Conservation (phyloP, 2,888 invertebrate genomes). For the Dugesia japonica region DNA sequence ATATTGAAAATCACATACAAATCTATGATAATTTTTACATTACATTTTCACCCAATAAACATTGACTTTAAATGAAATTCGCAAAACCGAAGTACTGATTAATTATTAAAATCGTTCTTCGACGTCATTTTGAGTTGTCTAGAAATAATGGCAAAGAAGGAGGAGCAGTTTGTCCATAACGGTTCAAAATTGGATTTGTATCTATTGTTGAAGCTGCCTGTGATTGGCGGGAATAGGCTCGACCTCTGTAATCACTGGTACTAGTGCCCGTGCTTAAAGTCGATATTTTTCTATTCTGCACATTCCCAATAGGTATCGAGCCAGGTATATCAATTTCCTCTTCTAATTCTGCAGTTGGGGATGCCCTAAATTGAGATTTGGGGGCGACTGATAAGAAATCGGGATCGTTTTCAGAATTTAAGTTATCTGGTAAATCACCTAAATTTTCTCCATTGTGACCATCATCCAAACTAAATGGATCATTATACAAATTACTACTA, state of each 20-base stretch:
- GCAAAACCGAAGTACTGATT: too few relatives aligned
- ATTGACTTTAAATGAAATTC: too few relatives aligned
- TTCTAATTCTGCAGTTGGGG: background rate
- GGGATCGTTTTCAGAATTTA: background rate
- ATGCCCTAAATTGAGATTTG: background rate
- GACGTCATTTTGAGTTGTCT: background rate
- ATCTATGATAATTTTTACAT: too few relatives aligned
- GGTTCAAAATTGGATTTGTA: background rate
- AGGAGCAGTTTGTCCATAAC: background rate
- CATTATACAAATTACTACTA: background rate
- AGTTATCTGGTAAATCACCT: background rate
- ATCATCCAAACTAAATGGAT: background rate
- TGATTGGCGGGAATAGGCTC: constrained; percentile 5
- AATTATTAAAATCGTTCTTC: too few relatives aligned
- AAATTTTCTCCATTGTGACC: background rate
- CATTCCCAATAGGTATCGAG: background rate
- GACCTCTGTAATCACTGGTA: background rate
- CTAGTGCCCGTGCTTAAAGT: background rate
- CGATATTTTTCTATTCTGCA: too few relatives aligned
- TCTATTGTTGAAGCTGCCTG: background rate
- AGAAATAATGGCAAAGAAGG: background rate
- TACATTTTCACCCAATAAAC: too few relatives aligned
- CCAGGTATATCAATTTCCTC: constrained; percentile 1
- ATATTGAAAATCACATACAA: too few relatives aligned
- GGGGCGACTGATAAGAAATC: background rate